Evolutionary conservation across 2,113 vertebrate species (phyloP).

Genomic region (Neolamprologus sp.): DNA sequence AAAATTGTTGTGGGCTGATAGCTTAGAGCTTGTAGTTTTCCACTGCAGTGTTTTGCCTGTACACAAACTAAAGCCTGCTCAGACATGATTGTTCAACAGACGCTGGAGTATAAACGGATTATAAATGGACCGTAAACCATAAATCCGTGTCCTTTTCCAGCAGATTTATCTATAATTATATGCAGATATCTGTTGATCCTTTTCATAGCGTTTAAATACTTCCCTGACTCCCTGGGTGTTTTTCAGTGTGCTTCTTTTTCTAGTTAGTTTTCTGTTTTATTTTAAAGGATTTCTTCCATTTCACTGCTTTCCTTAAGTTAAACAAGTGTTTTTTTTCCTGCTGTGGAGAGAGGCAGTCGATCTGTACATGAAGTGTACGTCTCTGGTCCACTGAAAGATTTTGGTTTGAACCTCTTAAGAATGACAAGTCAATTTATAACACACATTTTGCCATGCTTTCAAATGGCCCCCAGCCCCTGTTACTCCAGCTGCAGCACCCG

Average conservation of each 20-base stretch:
- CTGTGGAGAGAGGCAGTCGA: background rate
- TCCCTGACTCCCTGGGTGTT: background rate
- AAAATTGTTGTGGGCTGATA: background rate
- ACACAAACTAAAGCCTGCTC: background rate
- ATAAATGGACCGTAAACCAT: background rate
- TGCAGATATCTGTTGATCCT: background rate
- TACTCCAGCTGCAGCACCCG: background rate
- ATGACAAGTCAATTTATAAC: background rate
- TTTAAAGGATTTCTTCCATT: background rate
- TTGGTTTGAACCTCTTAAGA: background rate
- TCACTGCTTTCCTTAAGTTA: background rate
- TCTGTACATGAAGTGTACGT: background rate
- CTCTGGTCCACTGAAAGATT: background rate
- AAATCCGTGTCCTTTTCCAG: background rate
- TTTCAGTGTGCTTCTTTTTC: background rate
- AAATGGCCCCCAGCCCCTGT: background rate
- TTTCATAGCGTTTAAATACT: background rate
- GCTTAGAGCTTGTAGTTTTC: background rate
- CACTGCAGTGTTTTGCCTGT: background rate
- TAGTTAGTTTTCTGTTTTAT: background rate
- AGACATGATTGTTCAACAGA: background rate
- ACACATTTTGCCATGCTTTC: background rate
- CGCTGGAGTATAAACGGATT: background rate
- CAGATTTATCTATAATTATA: background rate
- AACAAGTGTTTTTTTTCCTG: background rate